Base-by-base conservation (phyloP, 2,797 vertebrate genomes). In the Sebastes umbrosus region DNA sequence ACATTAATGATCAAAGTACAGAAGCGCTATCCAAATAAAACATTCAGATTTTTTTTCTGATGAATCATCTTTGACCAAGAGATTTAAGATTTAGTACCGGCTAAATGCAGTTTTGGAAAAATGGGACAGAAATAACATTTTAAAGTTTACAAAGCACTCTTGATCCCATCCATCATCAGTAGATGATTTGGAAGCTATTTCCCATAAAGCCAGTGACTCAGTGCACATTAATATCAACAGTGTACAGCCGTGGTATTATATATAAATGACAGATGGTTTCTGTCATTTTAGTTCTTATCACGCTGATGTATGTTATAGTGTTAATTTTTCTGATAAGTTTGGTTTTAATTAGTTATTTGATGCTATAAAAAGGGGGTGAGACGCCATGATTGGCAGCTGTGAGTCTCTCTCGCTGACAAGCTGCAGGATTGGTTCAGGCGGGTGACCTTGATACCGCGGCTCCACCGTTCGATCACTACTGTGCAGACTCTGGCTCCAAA, bases 21-120 rank as follows among this genome's bases (percentile, higher is more conserved):
- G 54, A 75, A 71, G 43, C 55, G 13, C 24, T n/a, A 55, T 87
- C 88, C 87, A 91, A 90, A 81, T 69, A 59, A 85, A 90, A 84
- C 79, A 87, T 62, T 60, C 1, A 22, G 63, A n/a, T 20, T 12
- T 69, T 76, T 58, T 43, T 80, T 54, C 25, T 57, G 39, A 67
- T 12, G 66, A 58, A 22, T 22, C 5, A 0, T 60, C 59, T 71
- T 18, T 32, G 36, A 79, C 36, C 32, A 43, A 52, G 16, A 80
- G 20, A 59, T 52, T 4, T 4, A 22, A 67, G 73, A 85, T 82
- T 77, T 69, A 82, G 31, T 58, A 2, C 68, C 8, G 64, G n/a
- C 66, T 75, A 57, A 70, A 67, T 69, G 59, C 29, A 54, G 62
- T 16, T 24, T 72, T 86, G 89, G 83, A 88, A 82, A 50, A 84